Conservation (phyloP, 2,113 vertebrate genomes). For the Casuarius casuarius region DNA sequence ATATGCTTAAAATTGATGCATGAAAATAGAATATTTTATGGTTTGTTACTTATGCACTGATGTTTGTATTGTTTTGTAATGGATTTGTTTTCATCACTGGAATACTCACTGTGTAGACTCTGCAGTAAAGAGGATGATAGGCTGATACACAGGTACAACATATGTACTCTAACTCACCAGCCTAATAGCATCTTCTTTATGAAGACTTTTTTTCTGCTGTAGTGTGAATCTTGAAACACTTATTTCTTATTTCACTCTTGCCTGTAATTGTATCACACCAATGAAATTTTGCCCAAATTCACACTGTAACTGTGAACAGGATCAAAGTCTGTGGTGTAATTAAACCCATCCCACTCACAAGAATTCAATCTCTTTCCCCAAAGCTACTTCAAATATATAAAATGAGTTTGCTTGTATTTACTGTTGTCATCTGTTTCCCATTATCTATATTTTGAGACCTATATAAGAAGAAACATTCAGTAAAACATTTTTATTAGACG, state of each 20-base stretch:
- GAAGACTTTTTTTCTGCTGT: neutral
- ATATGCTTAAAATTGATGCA: neutral
- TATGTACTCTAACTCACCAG: neutral
- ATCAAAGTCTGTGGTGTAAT: slow-evolving; percentile 28
- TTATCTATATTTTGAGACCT: slow-evolving; percentile 41
- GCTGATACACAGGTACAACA: neutral
- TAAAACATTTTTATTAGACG: slow-evolving; percentile 48
- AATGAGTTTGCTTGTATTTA: slow-evolving; percentile 6
- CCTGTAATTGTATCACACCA: neutral
- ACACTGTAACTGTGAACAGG: slow-evolving; percentile 6
- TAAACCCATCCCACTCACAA: slow-evolving; percentile 26
- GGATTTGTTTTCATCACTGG: neutral
- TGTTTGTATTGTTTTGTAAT: neutral
- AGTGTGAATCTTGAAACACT: neutral
- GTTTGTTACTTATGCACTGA: neutral
- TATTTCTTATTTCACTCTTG: neutral
- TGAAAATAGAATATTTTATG: neutral
- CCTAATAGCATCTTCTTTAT: neutral
- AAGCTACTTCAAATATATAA: neutral
- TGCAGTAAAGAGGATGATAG: neutral
- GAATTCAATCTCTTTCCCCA: neutral
- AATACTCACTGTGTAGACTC: neutral
- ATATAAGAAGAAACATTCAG: slow-evolving; percentile 25
- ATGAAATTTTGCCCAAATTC: slow-evolving; percentile 20
- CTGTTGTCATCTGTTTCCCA: slow-evolving; percentile 30